phyloP scores from a whole-genome alignment of 1,140 invertebrate species.

The Cyclargus thomasi region DNA sequence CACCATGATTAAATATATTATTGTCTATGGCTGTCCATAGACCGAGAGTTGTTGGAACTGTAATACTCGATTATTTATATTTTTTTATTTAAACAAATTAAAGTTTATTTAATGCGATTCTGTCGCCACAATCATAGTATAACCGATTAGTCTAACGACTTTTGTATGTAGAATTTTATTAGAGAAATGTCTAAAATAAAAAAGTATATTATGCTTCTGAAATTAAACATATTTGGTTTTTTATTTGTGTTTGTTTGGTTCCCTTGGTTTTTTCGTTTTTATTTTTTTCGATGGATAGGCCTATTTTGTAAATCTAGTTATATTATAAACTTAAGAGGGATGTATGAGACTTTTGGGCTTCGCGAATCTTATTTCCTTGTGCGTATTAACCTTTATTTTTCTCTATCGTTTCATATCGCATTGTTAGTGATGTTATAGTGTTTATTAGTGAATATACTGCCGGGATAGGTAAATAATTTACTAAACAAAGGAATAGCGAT shows the following conservation, averaged over 20 bases:
- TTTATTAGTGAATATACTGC: constrained; percentile 20
- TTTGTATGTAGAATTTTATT: constrained; percentile 67
- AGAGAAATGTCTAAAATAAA: constrained; percentile 59
- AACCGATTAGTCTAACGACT: constrained; percentile 59
- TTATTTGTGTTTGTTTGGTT: constrained; percentile 55
- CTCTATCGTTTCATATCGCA: constrained; percentile 13
- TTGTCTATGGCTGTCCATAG: constrained; percentile 63
- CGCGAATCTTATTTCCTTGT: neutral
- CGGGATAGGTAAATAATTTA: neutral
- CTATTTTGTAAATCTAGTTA: constrained; percentile 25
- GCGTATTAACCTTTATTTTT: constrained; percentile 10
- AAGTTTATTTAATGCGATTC: constrained; percentile 52
- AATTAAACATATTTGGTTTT: constrained; percentile 68
- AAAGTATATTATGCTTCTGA: constrained; percentile 67
- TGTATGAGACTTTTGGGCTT: constrained; percentile 12
- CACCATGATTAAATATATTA: constrained; percentile 54
- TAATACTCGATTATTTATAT: constrained; percentile 74
- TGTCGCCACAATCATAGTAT: constrained; percentile 46
- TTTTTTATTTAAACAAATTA: constrained; percentile 59
- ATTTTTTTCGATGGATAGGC: constrained; percentile 29
- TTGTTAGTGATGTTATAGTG: constrained; percentile 23
- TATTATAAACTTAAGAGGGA: constrained; percentile 1
- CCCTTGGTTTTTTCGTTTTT: constrained; percentile 38
- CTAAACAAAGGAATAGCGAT: neutral
- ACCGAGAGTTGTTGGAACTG: constrained; percentile 66